Base-by-base conservation (phyloP, 1,140 invertebrate genomes). In the Coptotermes formosanus region DNA sequence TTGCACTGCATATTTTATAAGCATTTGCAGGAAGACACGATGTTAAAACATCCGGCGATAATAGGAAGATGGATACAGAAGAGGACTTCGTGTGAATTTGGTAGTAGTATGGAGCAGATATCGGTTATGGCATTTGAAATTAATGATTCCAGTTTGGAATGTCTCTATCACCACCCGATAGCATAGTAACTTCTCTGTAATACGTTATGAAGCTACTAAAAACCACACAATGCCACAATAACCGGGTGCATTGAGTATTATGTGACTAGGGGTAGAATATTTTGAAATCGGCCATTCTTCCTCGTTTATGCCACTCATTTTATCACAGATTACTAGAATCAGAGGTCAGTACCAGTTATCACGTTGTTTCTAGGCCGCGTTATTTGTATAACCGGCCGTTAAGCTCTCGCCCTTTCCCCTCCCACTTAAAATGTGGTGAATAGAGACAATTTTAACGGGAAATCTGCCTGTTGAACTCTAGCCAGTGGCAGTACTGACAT, bases 361-460 rank as follows among this genome's bases (percentile, higher is more conserved):
- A 30, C 64, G 30, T 75, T 75, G 64, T 75, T 75, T 75, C 64
- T 75, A 75, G 64, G 64, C 14, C 64, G 7, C n/a, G 64, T 75
- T 75, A 75, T 75, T 75, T 75, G 64, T 75, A 75, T 75, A 75
- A 75, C 30, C 64, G 64, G 64, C n/a, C 64, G 25, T 75, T 75
- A 75, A 75, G n/a, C 64, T 75, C n/a, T 30, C 64, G 9, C 64
- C n/a, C 11, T 75, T n/a, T 25, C 7, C 64, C n/a, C 11, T 75
- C 64, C 64, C n/a, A 8, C 2, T 14, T 30, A 0, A 75, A 30
- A 75, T 30, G 64, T 25, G 25, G 64, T 75, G 64, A 75, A 75
- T 75, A 75, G 64, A 75, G 64, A 75, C 64, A 75, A 75, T 75
- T 75, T 75, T 75, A 75, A 75, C 64, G n/a, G 11, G n/a, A 30